phyloP scores from a whole-genome alignment of 2,797 vertebrate species.

The Avahi laniger region DNA sequence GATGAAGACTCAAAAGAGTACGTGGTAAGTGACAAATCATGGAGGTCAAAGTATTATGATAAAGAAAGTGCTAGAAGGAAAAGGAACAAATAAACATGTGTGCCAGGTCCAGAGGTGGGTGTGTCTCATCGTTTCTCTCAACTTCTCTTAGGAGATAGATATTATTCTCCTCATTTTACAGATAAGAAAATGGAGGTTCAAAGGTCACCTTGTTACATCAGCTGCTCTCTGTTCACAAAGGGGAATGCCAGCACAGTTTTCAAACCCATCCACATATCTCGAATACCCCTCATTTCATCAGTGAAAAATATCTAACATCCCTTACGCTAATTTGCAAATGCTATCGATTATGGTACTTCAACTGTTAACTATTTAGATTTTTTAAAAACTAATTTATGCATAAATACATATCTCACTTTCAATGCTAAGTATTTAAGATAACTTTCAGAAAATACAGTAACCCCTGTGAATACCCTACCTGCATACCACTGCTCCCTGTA shows the following conservation, averaged over 20 bases:
- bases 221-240: not conserved
- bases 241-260: not conserved
- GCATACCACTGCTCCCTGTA: not conserved
- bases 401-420: not conserved
- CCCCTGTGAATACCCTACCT: not conserved
- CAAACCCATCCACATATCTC: not conserved
- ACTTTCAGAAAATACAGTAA: not conserved
- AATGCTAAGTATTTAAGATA: not conserved
- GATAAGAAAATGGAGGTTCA: not conserved
- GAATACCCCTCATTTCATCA: not conserved
- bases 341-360: not conserved
- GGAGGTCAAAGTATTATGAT: not conserved
- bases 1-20: not conserved
- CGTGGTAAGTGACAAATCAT: not conserved
- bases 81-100: not conserved
- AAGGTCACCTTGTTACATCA: not conserved
- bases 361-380: slow-evolving; percentile 4
- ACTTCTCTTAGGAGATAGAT: not conserved
- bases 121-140: not conserved
- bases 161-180: not conserved
- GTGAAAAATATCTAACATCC: not conserved
- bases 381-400: not conserved
- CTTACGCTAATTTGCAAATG: not conserved
- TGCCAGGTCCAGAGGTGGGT: not conserved
- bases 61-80: not conserved